Evolutionary conservation across 2,797 vertebrate genomes (phyloP), one percentile per base, ranked within the genome.

Genomic region (Lagocephalus sceleratus): DNA sequence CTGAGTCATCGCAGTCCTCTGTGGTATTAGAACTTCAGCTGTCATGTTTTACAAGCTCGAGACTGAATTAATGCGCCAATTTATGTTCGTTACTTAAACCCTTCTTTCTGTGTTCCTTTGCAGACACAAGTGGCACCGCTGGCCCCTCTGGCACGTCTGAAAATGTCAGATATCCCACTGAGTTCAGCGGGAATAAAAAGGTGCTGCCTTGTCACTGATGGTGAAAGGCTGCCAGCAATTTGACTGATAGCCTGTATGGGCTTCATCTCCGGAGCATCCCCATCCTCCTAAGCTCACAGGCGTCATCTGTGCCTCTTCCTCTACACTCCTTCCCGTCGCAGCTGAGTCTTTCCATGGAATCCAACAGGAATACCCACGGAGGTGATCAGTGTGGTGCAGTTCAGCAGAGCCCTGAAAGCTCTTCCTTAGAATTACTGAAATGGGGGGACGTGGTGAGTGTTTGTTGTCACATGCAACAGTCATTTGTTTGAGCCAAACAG

Each of bases 1-100:
- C 66, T 83, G 65, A 76, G 68, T 82, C 81, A 78, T 62, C 58
- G 0, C 2, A n/a, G 46, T 47, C 20, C 55, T 63, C 54, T 54
- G 63, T 35, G 60, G 66, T 71, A 76, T 73, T 47, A 56, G 2
- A 66, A 60, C 70, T 71, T 57, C 46, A 68, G 66, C 54, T 60
- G 25, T 10, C 5, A 49, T 40, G 47, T 57, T 70, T 52, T 20
- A 22, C 21, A 52, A 68, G 48, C 38, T 49, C 54, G 43, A 25
- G 62, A 42, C 51, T 21, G 23, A 8, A 39, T 12, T 20, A 50
- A 35, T 20, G 22, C 22, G 11, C 2, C 12, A n/a, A n/a, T n/a
- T n/a, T n/a, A n/a, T n/a, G n/a, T n/a, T n/a, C n/a, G n/a, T n/a
- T n/a, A n/a, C n/a, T n/a, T n/a, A n/a, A n/a, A n/a, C n/a, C n/a